Evolutionary conservation across 2,888 invertebrate genomes (phyloP), one percentile per base, ranked within the genome.

Genomic region (Rotaria sp.): DNA sequence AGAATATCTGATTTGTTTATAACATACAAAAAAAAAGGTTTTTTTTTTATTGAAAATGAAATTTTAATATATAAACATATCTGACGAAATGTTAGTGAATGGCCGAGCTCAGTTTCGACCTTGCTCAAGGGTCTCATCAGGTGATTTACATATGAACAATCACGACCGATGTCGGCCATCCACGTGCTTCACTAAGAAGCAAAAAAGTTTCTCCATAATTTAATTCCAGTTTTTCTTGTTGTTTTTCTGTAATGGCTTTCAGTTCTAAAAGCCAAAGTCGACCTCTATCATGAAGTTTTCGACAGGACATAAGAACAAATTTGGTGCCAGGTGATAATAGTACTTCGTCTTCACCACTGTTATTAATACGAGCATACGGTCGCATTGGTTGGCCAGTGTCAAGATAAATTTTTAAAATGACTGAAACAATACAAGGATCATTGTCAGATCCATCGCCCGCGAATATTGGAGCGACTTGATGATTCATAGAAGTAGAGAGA

Each of bases 1-100:
- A 67, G 67, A 4, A 35, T 67, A 11, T 21, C 18, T 67, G 4
- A 88, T 35, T 87, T 92, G 92, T 93, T 67, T 80, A 11, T n/a
- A n/a, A n/a, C n/a, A n/a, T n/a, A 50, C 3, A 18, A 15, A 50
- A 50, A 50, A 50, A 50, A 15, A 0, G 10, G 24, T 52, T 52
- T 52, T 7, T 50, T 50, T 50, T 24, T 7, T 24, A 52, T 24
- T 52, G 52, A 52, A 52, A 52, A 52, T 52, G 52, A 24, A 52
- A 1, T 52, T 52, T 52, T 52, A 52, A 52, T 7, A 4, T 24
- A 24, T 24, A 52, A 52, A 52, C 2, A 24, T 24, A 52, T 52
- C 21, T 52, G 24, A 52, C 8, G 8, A 24, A 52, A 24, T 52
- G 52, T 11, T 57, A n/a, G 11, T 74, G 26, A 7, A 75, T 75